phyloP scores from a whole-genome alignment of 2,113 vertebrate genomes.

The Geothlypis trichas region DNA sequence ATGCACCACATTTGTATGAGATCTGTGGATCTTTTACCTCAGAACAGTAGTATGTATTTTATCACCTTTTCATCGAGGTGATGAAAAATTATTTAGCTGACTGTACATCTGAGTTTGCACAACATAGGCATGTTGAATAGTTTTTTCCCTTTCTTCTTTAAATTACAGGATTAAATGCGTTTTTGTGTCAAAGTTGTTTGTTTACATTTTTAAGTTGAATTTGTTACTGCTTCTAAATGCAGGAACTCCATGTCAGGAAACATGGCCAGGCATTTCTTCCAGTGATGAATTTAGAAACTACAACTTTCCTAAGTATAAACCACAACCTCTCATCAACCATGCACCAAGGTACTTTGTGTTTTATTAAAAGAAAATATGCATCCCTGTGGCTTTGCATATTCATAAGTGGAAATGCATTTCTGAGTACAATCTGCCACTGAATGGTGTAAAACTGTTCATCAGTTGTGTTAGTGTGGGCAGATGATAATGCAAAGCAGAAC shows the following conservation, averaged over 20 bases:
- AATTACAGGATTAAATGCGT: background rate
- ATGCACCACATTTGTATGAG: background rate
- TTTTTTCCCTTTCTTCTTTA: background rate
- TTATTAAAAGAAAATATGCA: background rate
- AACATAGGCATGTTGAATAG: background rate
- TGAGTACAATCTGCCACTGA: background rate
- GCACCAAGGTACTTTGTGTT: constrained; percentile 87
- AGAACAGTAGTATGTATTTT: background rate
- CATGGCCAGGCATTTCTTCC: constrained; percentile 93
- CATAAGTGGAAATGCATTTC: background rate
- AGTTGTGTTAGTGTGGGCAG: background rate
- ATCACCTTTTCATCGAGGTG: background rate
- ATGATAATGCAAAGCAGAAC: background rate
- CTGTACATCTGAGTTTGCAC: background rate
- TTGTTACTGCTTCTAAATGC: constrained; percentile 36
- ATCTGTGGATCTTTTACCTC: background rate
- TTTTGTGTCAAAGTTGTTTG: background rate
- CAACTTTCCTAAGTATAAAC: constrained; percentile 97
- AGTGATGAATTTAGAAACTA: constrained; percentile 98
- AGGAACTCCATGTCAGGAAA: constrained; percentile 96
- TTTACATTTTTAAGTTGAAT: background rate
- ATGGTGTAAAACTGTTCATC: background rate
- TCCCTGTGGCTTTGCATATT: background rate
- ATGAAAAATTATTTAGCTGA: background rate
- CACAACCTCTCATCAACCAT: constrained; percentile 94